These are phyloP conservation scores for Octodonta nipae DNA, from an alignment of 2,888 invertebrate species.

Conservation along the genomic window DNA sequence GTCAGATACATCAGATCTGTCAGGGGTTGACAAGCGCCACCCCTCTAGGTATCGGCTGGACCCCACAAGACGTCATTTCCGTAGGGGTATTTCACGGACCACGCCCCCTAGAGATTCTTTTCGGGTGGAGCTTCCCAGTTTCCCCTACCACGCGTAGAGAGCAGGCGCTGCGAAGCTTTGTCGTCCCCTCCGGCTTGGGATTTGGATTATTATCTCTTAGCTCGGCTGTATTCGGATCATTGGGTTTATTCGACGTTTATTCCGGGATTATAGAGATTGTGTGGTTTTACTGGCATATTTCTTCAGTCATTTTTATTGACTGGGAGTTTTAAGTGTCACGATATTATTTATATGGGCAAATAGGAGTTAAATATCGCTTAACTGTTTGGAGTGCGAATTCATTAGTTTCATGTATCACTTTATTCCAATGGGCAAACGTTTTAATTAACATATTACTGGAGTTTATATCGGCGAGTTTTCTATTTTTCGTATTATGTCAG, in stretches of 20 bases:
- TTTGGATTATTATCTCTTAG: conserved; percentile 5
- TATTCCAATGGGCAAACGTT: too few species aligned
- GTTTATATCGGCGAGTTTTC: too few species aligned
- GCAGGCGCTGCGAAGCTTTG: background rate
- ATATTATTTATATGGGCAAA: too few species aligned
- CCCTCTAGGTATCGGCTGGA: background rate
- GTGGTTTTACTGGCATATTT: conserved; percentile 13
- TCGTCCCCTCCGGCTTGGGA: conserved; percentile 3
- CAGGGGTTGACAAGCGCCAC: background rate
- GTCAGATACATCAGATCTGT: conserved; percentile 6
- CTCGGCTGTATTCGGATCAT: background rate
- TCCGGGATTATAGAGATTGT: conserved; percentile 13
- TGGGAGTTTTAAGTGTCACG: too few species aligned
- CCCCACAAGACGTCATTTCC: background rate
- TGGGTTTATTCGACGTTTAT: conserved; percentile 12
- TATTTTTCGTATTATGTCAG: too few species aligned
- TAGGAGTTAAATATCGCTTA: too few species aligned
- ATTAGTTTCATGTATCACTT: too few species aligned
- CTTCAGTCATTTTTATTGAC: conserved; percentile 4
- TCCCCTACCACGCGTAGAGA: conserved; percentile 4
- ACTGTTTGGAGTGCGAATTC: background rate
- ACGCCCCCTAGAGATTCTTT: background rate
- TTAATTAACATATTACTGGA: too few species aligned
- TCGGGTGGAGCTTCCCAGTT: conserved; percentile 3
- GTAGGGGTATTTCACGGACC: background rate